Percentiles rank a stretch among this genome's conserved stretches.
Conservation (phyloP, 2,888 invertebrate genomes). For the Celastrina argiolus region DNA sequence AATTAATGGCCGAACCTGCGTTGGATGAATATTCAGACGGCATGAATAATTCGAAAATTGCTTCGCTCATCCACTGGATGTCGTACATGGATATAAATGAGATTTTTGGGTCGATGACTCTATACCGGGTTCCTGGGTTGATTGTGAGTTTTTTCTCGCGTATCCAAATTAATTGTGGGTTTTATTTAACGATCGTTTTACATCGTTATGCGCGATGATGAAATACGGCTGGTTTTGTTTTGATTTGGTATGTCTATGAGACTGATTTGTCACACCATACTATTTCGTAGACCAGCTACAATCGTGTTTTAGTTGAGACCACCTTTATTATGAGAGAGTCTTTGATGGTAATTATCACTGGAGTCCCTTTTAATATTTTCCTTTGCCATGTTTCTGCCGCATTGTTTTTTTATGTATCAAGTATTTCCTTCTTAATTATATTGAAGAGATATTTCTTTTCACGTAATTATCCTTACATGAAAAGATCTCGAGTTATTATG, state of each 20-base stretch:
- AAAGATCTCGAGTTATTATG: too few species aligned
- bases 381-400: not conserved
- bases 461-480: too few species aligned
- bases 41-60: constrained; percentile 66
- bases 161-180: constrained; percentile 32
- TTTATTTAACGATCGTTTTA: constrained; percentile 31
- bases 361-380: too few species aligned
- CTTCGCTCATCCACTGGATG: constrained; percentile 57
- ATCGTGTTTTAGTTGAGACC: not conserved
- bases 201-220: constrained; percentile 12
- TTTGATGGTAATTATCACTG: too few species aligned
- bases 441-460: too few species aligned
- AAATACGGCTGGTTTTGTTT: constrained; percentile 17
- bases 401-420: not conserved
- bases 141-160: constrained; percentile 32
- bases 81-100: constrained; percentile 47
- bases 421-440: too few species aligned
- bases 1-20: constrained; percentile 67
- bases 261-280: not conserved
- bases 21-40: constrained; percentile 67
- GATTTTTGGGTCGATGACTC: constrained; percentile 50
- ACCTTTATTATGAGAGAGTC: too few species aligned
- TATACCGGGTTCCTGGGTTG: constrained; percentile 35
- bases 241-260: not conserved
- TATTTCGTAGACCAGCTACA: not conserved